These are phyloP conservation scores for Oreohelix idahoensis DNA, from an alignment of 1,140 invertebrate genomes.

Conservation along the genomic window DNA sequence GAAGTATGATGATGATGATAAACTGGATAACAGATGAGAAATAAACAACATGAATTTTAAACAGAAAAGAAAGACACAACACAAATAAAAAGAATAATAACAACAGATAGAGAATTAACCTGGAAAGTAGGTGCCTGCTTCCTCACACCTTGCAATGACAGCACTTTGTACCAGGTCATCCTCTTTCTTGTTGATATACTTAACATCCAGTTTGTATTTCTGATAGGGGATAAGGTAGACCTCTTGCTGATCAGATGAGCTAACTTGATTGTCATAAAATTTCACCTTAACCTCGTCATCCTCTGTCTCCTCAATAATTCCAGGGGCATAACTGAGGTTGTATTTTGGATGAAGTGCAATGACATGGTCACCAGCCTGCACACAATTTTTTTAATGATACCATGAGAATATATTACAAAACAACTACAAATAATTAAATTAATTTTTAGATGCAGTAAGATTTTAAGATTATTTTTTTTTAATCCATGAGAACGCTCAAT, in stretches of 20 bases:
- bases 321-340: slow-evolving; percentile 65
- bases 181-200: slow-evolving; percentile 57
- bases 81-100: background rate
- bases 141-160: slow-evolving; percentile 64
- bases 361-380: slow-evolving; percentile 55
- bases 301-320: slow-evolving; percentile 49
- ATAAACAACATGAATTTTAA: too few relatives aligned
- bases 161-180: slow-evolving; percentile 55
- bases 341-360: slow-evolving; percentile 63
- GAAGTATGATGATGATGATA: too few relatives aligned
- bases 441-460: too few relatives aligned
- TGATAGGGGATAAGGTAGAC: slow-evolving; percentile 56
- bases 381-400: background rate
- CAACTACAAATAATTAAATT: too few relatives aligned
- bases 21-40: too few relatives aligned
- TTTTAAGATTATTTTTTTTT: too few relatives aligned
- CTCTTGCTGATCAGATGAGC: slow-evolving; percentile 41
- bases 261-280: slow-evolving; percentile 60
- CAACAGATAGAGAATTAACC: slow-evolving; percentile 43
- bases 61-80: background rate
- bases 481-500: background rate
- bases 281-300: slow-evolving; percentile 49
- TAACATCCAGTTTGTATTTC: slow-evolving; percentile 60
- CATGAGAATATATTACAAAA: too few relatives aligned
- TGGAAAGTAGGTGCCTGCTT: slow-evolving; percentile 56